Evolutionary conservation across 2,797 vertebrate species (phyloP).

Genomic region (Epinephelus awoara): DNA sequence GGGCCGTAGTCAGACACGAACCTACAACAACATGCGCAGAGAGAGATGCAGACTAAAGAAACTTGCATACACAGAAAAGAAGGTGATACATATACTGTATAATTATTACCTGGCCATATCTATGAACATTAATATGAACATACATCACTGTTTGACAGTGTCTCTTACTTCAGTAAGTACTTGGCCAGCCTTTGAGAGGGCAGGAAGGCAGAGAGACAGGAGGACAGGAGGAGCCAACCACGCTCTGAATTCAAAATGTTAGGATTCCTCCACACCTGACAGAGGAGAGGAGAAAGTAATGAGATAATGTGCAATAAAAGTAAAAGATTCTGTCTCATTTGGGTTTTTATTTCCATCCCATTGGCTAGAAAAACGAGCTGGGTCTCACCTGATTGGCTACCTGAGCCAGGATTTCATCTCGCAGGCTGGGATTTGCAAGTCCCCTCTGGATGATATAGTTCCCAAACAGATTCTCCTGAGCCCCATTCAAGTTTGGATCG

Average conservation of each 20-base stretch:
- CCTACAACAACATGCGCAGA: constrained; percentile 71
- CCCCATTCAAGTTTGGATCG: constrained; percentile 90
- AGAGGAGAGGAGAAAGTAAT: background rate
- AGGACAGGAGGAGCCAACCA: constrained; percentile 94
- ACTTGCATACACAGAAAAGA: background rate
- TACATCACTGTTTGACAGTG: background rate
- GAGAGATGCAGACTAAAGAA: background rate
- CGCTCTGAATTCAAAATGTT: constrained; percentile 92
- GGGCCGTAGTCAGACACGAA: constrained; percentile 94
- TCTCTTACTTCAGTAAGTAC: constrained; percentile 94
- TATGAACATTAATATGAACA: background rate
- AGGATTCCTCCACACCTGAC: constrained; percentile 89
- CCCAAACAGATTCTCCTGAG: constrained; percentile 92
- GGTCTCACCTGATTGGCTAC: constrained; percentile 91
- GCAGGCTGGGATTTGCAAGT: constrained; percentile 87
- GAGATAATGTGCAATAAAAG: background rate
- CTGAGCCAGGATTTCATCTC: constrained; percentile 94
- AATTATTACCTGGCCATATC: background rate
- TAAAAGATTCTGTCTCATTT: background rate
- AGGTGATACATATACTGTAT: background rate
- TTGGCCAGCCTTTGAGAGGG: constrained; percentile 91
- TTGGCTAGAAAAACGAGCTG: background rate
- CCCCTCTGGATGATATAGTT: constrained; percentile 97
- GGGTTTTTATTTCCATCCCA: background rate
- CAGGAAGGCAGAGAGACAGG: constrained; percentile 91